phyloP scores from a whole-genome alignment of 37 sponge, comb jelly and placozoan species.

The Beroe forskalii region DNA sequence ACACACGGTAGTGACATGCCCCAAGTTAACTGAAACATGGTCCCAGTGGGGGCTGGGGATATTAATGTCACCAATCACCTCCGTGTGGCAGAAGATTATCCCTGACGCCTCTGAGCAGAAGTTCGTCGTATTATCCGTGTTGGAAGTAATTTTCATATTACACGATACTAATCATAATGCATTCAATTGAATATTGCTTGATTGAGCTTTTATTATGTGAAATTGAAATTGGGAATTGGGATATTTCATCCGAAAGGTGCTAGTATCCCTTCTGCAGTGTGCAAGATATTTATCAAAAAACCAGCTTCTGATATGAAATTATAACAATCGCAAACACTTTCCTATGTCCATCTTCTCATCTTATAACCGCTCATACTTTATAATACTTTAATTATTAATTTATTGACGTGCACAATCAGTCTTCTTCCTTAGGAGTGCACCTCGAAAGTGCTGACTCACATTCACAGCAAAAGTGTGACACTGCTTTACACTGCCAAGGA shows the following conservation, averaged over 20 bases:
- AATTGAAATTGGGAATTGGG: too few relatives aligned
- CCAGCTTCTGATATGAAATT: too few relatives aligned
- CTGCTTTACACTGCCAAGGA: background rate
- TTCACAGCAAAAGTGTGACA: background rate
- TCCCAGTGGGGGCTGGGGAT: background rate
- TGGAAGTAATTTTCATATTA: slow-evolving; percentile 28
- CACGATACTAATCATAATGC: too few relatives aligned
- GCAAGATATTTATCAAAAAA: too few relatives aligned
- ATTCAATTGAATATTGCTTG: too few relatives aligned
- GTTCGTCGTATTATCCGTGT: slow-evolving; percentile 24
- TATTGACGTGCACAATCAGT: background rate
- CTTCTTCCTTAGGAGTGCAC: background rate
- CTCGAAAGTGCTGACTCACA: background rate
- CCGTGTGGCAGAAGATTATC: background rate
- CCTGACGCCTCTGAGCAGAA: slow-evolving; percentile 20
- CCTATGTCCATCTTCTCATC: too few relatives aligned
- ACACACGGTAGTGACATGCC: background rate
- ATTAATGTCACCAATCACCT: background rate
- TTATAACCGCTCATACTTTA: too few relatives aligned
- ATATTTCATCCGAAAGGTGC: too few relatives aligned
- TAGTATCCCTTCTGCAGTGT: too few relatives aligned
- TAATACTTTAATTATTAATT: too few relatives aligned
- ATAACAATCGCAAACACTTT: too few relatives aligned
- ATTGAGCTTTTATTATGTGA: too few relatives aligned
- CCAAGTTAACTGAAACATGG: slow-evolving; percentile 16